Conservation (phyloP, 2,888 invertebrate genomes). For the Colletes collaris region DNA sequence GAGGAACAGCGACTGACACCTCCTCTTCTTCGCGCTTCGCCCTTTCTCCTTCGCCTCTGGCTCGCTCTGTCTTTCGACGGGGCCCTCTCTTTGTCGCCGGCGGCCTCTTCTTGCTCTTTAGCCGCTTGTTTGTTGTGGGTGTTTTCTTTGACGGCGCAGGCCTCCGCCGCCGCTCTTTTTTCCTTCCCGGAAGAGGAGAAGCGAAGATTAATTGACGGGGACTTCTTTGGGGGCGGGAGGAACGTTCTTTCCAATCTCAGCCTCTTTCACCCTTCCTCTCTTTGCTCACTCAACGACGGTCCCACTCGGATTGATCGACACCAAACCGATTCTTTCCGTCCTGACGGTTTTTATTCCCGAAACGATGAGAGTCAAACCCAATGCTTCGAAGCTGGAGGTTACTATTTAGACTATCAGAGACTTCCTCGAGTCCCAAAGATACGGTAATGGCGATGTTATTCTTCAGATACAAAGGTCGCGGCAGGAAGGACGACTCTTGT, state of each 20-base stretch:
- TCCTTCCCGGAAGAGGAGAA: conserved; percentile 51
- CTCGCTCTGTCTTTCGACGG: neutral
- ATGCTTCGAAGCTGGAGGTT: too few relatives aligned
- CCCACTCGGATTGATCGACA: conserved; percentile 23
- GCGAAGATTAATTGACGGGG: conserved; percentile 48
- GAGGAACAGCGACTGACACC: conserved; percentile 65
- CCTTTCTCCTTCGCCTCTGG: conserved; percentile 30
- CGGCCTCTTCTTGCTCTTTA: conserved; percentile 53
- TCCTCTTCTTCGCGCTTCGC: conserved; percentile 66
- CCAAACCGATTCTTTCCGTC: neutral
- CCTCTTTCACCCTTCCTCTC: neutral
- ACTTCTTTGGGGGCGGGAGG: conserved; percentile 13
- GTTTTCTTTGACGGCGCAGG: conserved; percentile 51
- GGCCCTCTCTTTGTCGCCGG: conserved; percentile 42
- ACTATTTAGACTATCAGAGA: too few relatives aligned
- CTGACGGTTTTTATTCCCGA: too few relatives aligned
- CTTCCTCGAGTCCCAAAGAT: too few relatives aligned
- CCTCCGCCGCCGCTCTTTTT: conserved; percentile 55
- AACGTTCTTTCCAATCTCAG: conserved; percentile 5
- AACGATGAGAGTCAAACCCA: too few relatives aligned
- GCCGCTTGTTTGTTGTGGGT: conserved; percentile 58
- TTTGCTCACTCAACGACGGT: neutral
- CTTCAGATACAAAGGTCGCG: neutral
- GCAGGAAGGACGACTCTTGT: neutral
- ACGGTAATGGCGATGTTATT: neutral